Percentiles rank a stretch among this genome's conserved stretches.
Evolutionary conservation across 2,888 invertebrate genomes (phyloP).

Genomic region (Morinoia aosen): DNA sequence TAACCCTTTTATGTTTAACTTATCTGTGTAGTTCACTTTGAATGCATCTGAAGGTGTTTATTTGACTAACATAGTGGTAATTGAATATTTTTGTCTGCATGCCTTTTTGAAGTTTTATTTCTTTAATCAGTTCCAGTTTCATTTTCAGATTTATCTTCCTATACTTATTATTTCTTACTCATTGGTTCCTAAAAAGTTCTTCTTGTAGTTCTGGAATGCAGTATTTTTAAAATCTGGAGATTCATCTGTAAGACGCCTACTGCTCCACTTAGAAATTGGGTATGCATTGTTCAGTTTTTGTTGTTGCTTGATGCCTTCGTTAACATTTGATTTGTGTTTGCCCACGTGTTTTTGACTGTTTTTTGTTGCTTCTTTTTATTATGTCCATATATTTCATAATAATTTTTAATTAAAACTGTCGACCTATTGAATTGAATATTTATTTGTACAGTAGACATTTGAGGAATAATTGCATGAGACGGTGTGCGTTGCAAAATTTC

Average conservation of each 20-base stretch:
- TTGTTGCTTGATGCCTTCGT: background rate
- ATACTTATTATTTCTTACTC: background rate
- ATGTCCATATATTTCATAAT: too few relatives aligned
- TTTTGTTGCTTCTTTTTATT: background rate
- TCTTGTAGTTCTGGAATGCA: background rate
- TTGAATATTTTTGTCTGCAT: background rate
- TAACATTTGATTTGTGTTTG: background rate
- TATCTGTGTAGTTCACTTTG: background rate
- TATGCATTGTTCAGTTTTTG: background rate
- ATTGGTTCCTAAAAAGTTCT: background rate
- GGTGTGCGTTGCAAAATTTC: too few relatives aligned
- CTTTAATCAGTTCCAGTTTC: background rate
- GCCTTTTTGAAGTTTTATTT: background rate
- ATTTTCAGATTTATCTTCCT: background rate
- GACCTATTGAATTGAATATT: too few relatives aligned
- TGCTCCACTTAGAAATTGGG: background rate
- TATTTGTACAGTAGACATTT: too few relatives aligned
- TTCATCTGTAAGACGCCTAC: background rate
- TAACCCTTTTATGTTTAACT: background rate
- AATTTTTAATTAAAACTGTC: too few relatives aligned
- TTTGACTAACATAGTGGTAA: background rate
- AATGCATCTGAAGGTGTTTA: background rate
- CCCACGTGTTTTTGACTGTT: background rate
- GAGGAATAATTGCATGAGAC: too few relatives aligned
- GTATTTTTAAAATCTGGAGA: background rate